Conservation (phyloP, 2,888 invertebrate genomes). For the Caenorhabditis sulstoni region DNA sequence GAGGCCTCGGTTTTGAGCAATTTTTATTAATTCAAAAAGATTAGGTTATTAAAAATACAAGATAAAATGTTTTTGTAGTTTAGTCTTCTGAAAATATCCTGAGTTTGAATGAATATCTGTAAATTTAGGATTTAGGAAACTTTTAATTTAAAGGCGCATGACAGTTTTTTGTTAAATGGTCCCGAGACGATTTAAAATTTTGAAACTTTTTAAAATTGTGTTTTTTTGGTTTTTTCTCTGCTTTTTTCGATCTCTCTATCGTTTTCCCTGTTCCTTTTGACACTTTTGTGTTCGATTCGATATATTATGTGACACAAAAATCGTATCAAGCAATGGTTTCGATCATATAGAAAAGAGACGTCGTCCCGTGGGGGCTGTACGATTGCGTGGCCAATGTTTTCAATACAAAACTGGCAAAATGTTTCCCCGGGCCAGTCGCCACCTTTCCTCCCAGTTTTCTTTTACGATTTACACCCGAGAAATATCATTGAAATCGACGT, state of each 20-base stretch:
- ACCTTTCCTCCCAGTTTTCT: conserved; percentile 8
- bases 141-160: conserved; percentile 21
- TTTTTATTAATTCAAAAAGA: too few relatives aligned
- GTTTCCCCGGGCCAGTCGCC: background rate
- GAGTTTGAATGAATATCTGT: background rate
- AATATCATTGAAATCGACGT: too few relatives aligned
- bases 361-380: conserved; percentile 24
- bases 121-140: too few relatives aligned
- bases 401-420: conserved; percentile 17
- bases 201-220: background rate
- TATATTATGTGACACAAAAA: conserved; percentile 24
- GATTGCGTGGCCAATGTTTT: conserved; percentile 39
- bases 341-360: conserved; percentile 5
- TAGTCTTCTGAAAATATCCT: too few relatives aligned
- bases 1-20: too few relatives aligned
- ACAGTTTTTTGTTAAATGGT: background rate
- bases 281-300: background rate
- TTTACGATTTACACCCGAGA: background rate
- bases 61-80: too few relatives aligned
- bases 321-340: conserved; percentile 36
- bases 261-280: conserved; percentile 1
- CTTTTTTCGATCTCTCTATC: conserved; percentile 1
- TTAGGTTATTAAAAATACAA: too few relatives aligned
- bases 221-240: conserved; percentile 6
- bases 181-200: background rate